phyloP scores from a whole-genome alignment of 2,113 vertebrate species.

The Notothenia coriiceps region DNA sequence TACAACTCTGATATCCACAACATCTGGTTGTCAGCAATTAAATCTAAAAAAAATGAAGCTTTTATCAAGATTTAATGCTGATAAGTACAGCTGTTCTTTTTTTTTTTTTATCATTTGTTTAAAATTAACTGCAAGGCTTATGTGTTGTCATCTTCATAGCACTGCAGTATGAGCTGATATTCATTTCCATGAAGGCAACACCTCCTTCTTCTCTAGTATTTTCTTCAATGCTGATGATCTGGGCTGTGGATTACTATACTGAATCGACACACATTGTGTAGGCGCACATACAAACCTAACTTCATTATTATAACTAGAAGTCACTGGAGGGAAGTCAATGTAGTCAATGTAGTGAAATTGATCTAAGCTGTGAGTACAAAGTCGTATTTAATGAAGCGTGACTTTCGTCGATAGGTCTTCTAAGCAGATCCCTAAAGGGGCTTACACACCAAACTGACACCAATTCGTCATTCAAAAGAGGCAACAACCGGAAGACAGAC shows the following conservation, averaged over 20 bases:
- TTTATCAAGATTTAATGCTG: not conserved
- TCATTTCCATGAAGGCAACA: not conserved
- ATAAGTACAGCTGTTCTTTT: not conserved
- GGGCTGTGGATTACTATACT: not conserved
- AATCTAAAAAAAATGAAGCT: not conserved
- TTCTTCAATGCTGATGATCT: constrained; percentile 3
- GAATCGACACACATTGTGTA: not conserved
- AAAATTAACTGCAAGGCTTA: not conserved
- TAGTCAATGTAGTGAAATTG: constrained; percentile 53
- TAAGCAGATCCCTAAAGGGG: constrained; percentile 6
- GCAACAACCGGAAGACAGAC: too few relatives aligned
- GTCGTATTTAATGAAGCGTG: constrained; percentile 46
- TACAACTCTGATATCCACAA: not conserved
- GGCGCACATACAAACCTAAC: not conserved
- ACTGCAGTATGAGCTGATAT: not conserved
- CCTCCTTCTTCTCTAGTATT: not conserved
- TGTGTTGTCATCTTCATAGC: not conserved
- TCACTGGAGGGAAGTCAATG: constrained; percentile 34
- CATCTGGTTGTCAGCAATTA: not conserved
- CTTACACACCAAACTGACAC: too few relatives aligned
- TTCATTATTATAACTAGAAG: constrained; percentile 35
- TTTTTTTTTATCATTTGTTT: not conserved
- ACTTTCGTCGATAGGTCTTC: constrained; percentile 45
- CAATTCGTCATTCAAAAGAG: too few relatives aligned
- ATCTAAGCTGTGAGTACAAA: constrained; percentile 34